Evolutionary conservation across 2,797 vertebrate genomes (phyloP), one percentile per base, ranked within the genome.

Genomic region (Galagoides demidoff): DNA sequence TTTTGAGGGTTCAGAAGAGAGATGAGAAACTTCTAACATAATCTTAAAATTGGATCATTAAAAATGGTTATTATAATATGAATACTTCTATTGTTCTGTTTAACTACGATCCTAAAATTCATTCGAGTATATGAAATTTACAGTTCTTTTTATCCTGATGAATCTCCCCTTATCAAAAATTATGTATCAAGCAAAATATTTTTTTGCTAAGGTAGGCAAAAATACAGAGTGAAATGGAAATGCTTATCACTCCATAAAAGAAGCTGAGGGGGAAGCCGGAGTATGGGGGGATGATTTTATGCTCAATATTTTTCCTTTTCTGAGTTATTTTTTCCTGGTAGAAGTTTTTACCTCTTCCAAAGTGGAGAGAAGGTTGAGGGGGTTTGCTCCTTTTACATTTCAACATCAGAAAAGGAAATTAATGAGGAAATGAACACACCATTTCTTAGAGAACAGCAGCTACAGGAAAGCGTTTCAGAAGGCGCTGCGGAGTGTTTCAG

Each of bases 141-240:
- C 23, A 64, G 45, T 74, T 74, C 61, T 86, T 95, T 92, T 91
- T 70, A 89, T 92, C 92, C 25, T 91, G 84, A 74, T 88, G 57
- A 92, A 78, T 90, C 57, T 95, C 68, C 49, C 77, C 43, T 93
- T 95, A 95, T 91, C 91, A 95, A 85, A 94, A 94, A 90, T 34
- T 89, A 92, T 76, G 57, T 70, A 91, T 90, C 73, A 82, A 96
- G 85, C 49, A 85, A 96, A 96, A 73, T 66, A 94, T 64, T 95
- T 95, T 78, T 78, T 81, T 85, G 84, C 66, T 83, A 93, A 92
- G 61, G 79, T 86, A 74, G 63, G 52, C 77, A 94, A 88, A 96
- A 89, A 78, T 87, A 31, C 22, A 78, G 49, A 71, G 57, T 81
- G n/a, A 34, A 19, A 61, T 82, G 27, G 79, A 85, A 95, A 85